Percentiles rank a stretch among this genome's conserved stretches.
These are phyloP conservation scores for Achlya flavicornis DNA, from an alignment of 2,888 invertebrate species.

Conservation along the genomic window DNA sequence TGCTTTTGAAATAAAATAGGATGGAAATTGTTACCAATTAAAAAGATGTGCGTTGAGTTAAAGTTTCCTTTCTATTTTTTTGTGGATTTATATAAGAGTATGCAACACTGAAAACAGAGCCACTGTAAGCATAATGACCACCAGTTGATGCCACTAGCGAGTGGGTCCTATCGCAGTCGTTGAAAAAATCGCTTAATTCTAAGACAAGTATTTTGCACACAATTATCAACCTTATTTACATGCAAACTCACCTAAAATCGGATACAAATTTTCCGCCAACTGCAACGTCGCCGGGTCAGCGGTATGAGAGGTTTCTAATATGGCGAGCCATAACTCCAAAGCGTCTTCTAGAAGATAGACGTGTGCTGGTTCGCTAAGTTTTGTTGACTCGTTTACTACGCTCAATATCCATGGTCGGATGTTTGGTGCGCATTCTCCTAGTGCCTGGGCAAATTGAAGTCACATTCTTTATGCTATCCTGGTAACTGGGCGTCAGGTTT, in stretches of 20 bases:
- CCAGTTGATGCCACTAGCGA: too few species aligned
- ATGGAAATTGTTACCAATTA: too few species aligned
- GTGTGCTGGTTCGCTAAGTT: conserved; percentile 90
- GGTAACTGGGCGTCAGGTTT: not conserved
- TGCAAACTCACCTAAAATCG: conserved; percentile 86
- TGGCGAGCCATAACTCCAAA: conserved; percentile 93
- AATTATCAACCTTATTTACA: conserved; percentile 16
- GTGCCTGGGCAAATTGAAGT: conserved; percentile 64
- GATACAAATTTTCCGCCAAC: conserved; percentile 89
- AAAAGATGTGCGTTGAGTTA: too few species aligned
- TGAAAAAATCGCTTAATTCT: too few species aligned
- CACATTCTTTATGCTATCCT: conserved; percentile 2
- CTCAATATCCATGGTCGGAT: conserved; percentile 86
- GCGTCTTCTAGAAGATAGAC: conserved; percentile 97
- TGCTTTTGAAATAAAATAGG: too few species aligned
- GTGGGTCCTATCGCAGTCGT: too few species aligned
- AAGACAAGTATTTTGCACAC: too few species aligned
- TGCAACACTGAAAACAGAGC: too few species aligned
- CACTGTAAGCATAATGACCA: too few species aligned
- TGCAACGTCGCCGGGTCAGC: conserved; percentile 86
- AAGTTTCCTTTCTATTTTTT: too few species aligned
- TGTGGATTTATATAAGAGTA: too few species aligned
- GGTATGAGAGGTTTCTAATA: conserved; percentile 88
- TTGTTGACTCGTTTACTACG: conserved; percentile 85
- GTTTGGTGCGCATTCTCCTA: conserved; percentile 84